Conservation (phyloP, 2,888 invertebrate species). For the Cloeon dipterum region DNA sequence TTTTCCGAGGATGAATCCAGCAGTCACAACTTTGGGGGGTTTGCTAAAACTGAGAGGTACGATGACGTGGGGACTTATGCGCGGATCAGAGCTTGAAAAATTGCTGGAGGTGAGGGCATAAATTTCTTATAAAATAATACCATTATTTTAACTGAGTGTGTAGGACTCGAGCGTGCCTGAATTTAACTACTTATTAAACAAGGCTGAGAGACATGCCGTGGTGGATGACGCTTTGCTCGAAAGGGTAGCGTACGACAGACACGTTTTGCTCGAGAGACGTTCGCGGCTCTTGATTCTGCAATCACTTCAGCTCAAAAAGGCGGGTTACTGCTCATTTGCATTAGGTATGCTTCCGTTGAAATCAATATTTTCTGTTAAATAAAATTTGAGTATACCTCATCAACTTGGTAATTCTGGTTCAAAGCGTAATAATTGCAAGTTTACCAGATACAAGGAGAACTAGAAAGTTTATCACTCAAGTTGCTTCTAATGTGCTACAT, state of each 20-base stretch:
- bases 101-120: conserved; percentile 26
- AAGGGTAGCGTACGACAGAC: conserved; percentile 36
- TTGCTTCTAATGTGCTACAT: too few relatives aligned
- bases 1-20: conserved; percentile 58
- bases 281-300: conserved; percentile 49
- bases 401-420: background rate
- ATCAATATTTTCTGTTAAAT: background rate
- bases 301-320: conserved; percentile 36
- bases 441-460: too few relatives aligned
- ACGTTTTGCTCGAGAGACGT: conserved; percentile 64
- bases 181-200: conserved; percentile 29
- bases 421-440: too few relatives aligned
- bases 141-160: too few relatives aligned
- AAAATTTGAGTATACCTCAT: background rate
- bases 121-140: background rate
- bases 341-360: conserved; percentile 29
- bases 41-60: conserved; percentile 24
- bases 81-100: conserved; percentile 50
- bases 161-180: conserved; percentile 34
- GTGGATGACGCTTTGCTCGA: conserved; percentile 23
- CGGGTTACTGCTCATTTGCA: conserved; percentile 49
- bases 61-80: conserved; percentile 52
- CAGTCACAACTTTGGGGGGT: conserved; percentile 43
- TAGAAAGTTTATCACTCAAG: too few relatives aligned
- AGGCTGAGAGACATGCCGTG: conserved; percentile 26